Evolutionary conservation across 2,797 vertebrate genomes (phyloP), one percentile per base, ranked within the genome.

Genomic region (Petrocephalus schoutedeni): DNA sequence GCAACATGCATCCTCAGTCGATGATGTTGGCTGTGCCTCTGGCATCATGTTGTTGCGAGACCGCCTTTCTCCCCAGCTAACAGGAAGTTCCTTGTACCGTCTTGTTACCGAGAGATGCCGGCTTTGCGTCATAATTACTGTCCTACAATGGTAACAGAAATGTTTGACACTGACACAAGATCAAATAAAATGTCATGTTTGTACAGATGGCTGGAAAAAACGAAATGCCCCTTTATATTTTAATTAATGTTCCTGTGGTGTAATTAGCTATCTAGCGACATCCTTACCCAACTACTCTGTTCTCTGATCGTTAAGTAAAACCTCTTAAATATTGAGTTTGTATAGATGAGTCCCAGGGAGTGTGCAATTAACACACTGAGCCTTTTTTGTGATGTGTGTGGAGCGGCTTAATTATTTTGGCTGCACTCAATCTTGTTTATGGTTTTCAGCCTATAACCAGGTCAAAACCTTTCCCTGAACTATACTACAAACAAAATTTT

Each of bases 1-100:
- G 45, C 21, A 14, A 28, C 49, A 82, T n/a, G 16, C 49, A 54
- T 45, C 51, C 51, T 84, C n/a, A 10, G 49, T 54, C 49, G 23
- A 21, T 49, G 49, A 84, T 28, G 21, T 54, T 54, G 51, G 21
- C 80, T 23, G 1, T n/a, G 41, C 36, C 2, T 7, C 7, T n/a
- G 19, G 77, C 41, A 4, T 5, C 9, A 1, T 1, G 9, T 28
- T 89, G 90, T 92, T 93, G 91, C 91, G 90, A 82, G 83, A 91
- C 92, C 89, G 61, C 90, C 91, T 90, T 91, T 90, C 91, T 90
- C 91, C 90, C 91, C 86, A 89, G 90, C 92, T 93, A 91, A 91
- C 49, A 91, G 91, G 86, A 91, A 91, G 89, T 87, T 89, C 90
- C 91, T 41, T 91, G 93, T 94, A 92, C 41, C 90, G 93, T 94